Percentiles rank a stretch among this genome's conserved stretches.
Conservation (phyloP, 23 tunicate species). For the Styela plicata region DNA sequence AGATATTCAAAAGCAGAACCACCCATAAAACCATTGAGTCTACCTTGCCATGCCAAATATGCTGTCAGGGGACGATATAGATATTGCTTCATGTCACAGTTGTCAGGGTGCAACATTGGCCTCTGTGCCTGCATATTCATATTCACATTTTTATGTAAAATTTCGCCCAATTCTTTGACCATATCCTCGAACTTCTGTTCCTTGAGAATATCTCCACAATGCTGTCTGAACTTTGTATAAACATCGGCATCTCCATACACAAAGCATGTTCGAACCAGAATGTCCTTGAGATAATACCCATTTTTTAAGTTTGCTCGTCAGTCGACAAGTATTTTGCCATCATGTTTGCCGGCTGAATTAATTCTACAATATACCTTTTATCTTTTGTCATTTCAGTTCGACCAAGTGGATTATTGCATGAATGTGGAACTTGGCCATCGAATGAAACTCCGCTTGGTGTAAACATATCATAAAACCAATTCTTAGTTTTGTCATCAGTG, state of each 20-base stretch:
- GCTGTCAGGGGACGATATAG: background rate
- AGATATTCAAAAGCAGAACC: conserved; percentile 48
- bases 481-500: background rate
- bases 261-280: conserved; percentile 31
- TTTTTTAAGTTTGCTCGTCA: conserved; percentile 10
- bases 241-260: conserved; percentile 42
- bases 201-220: background rate
- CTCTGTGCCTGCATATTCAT: background rate
- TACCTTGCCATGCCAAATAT: conserved; percentile 22
- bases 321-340: conserved; percentile 33
- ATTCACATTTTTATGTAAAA: background rate
- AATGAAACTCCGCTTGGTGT: conserved; percentile 39
- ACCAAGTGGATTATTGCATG: conserved; percentile 55
- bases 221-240: background rate
- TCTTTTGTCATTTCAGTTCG: conserved; percentile 30
- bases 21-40: conserved; percentile 20
- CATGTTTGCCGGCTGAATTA: conserved; percentile 32
- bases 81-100: background rate
- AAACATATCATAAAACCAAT: conserved; percentile 58
- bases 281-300: conserved; percentile 37
- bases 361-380: conserved; percentile 13
- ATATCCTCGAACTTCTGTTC: background rate
- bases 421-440: conserved; percentile 55
- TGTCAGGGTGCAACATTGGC: background rate
- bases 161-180: background rate